These are phyloP conservation scores for Drosophila ficusphila DNA, from an alignment of 1,140 invertebrate species.

Conservation along the genomic window DNA sequence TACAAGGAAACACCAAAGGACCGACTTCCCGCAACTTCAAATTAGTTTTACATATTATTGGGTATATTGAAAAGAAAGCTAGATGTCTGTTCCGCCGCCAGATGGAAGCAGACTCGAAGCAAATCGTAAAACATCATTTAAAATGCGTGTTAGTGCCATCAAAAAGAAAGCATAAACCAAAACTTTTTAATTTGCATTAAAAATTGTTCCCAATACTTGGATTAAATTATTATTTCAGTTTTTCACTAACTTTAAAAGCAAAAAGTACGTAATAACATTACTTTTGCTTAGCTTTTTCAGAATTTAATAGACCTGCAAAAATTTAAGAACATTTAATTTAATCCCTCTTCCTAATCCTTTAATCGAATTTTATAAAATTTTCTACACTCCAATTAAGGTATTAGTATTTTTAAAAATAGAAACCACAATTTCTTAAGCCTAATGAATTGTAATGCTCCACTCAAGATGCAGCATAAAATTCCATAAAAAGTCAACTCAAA, in stretches of 20 bases:
- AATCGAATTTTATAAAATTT: too few species aligned
- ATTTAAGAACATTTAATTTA: not conserved
- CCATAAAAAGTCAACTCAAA: conserved; percentile 6
- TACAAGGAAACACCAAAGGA: conserved; percentile 15
- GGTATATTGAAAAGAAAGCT: conserved; percentile 23
- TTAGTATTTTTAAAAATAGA: not conserved
- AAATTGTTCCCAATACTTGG: too few species aligned
- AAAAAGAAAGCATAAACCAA: not conserved
- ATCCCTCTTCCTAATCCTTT: not conserved
- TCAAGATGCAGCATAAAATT: conserved; percentile 13
- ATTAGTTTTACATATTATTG: conserved; percentile 73
- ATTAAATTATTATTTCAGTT: too few species aligned
- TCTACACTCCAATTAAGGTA: not conserved
- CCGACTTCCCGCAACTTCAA: conserved; percentile 51
- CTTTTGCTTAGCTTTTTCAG: too few species aligned
- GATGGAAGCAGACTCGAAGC: not conserved
- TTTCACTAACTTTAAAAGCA: too few species aligned
- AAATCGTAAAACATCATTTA: not conserved
- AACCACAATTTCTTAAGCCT: not conserved
- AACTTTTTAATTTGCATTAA: not conserved
- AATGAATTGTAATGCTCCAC: conserved; percentile 9
- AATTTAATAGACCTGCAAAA: too few species aligned
- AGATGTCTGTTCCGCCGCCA: not conserved
- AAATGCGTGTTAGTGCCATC: not conserved
- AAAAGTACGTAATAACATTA: too few species aligned